Evolutionary conservation across 2,113 vertebrate species (phyloP).

Genomic region (Capreolus pygargus): DNA sequence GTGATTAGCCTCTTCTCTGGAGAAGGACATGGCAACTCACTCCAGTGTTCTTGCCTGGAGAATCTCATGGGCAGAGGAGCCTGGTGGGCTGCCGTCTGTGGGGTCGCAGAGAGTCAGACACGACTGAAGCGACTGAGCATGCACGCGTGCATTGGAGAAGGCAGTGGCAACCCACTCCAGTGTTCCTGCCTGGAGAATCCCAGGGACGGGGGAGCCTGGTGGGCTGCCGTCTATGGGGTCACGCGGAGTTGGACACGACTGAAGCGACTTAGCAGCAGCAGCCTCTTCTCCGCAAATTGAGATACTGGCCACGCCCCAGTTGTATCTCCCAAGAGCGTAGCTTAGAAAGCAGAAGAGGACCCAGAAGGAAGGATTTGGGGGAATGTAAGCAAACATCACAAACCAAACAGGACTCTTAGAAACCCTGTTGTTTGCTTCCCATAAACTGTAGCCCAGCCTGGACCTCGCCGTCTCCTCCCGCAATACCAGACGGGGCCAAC

Average conservation of each 20-base stretch:
- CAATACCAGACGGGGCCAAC: slow-evolving; percentile 45
- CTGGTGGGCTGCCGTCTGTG: neutral
- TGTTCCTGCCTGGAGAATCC: too few relatives aligned
- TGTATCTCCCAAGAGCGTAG: slow-evolving; percentile 63
- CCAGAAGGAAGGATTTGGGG: slow-evolving; percentile 66
- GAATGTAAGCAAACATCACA: slow-evolving; percentile 9
- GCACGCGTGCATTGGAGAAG: neutral
- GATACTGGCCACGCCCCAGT: slow-evolving; percentile 45
- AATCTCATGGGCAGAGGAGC: fast-evolving
- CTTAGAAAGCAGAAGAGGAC: slow-evolving; percentile 44
- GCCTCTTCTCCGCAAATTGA: neutral
- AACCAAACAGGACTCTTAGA: slow-evolving; percentile 31
- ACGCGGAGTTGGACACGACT: neutral
- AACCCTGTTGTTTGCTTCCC: slow-evolving; percentile 19
- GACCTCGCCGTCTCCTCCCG: neutral
- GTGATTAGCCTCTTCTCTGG: slow-evolving; percentile 61
- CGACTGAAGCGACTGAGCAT: too few relatives aligned
- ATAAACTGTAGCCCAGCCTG: neutral
- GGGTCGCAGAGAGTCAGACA: neutral
- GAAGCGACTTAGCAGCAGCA: neutral
- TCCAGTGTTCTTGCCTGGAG: neutral
- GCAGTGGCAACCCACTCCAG: too few relatives aligned
- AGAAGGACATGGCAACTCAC: neutral
- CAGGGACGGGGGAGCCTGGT: too few relatives aligned
- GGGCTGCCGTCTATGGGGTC: too few relatives aligned